Evolutionary conservation across 2,113 vertebrate genomes (phyloP), one percentile per base, ranked within the genome.

Genomic region (Edolisoma coerulescens): DNA sequence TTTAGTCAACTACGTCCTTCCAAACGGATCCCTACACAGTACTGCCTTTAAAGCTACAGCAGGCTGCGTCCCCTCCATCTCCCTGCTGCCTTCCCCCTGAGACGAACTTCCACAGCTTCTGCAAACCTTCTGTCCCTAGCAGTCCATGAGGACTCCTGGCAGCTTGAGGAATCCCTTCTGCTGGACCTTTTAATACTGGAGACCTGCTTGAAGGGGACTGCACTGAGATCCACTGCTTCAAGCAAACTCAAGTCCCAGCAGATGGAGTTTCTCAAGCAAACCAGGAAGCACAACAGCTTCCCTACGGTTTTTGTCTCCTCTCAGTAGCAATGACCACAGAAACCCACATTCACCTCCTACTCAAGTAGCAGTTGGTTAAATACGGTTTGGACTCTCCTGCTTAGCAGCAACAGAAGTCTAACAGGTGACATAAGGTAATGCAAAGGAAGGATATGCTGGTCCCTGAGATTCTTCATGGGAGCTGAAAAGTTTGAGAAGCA

Each of bases 381-480:
- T 32, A 47, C 3, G 44, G 67, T 92, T 82, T 73, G 91, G 74
- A 93, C 61, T 87, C 47, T 82, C 87, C 71, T 93, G 79, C 69
- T 90, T 84, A 78, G 88, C 91, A 86, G 95, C 89, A 78, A 92
- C 82, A 81, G 37, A 91, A 94, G 69, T 60, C 84, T 90, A 95
- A 53, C 59, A 80, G 45, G 71, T 92, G 93, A 96, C 93, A 95
- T 84, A 97, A 98, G 97, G 97, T 97, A 98, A 98, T 97, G 98
- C 97, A 97, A 98, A 98, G 94, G 96, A 98, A 97, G 98, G 97
- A 98, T 97, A 98, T 97, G 97, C 98, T 97, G 97, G 98, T 98
- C 98, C 98, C 98, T 98, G 98, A 98, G 98, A 97, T 98, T 98
- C 94, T 97, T 97, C 87, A n/a, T 96, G 96, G 96, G 89, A 95